Evolutionary conservation across 2,888 invertebrate species (phyloP).

Genomic region (Muschampia plurimacula): DNA sequence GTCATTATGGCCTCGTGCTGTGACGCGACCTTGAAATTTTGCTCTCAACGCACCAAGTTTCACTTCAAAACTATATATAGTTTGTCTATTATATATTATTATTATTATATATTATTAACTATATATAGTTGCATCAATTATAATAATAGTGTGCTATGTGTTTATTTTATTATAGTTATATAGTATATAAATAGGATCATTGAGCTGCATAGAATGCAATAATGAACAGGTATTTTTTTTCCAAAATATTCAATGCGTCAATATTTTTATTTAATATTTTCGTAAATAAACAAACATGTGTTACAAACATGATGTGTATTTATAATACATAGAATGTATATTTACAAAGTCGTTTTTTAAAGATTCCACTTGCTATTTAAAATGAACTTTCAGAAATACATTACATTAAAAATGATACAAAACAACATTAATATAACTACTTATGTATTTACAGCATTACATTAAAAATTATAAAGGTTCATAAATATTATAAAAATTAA

Average conservation of each 20-base stretch:
- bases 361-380: conserved; percentile 30
- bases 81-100: too few species aligned
- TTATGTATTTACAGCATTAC: conserved; percentile 37
- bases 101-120: too few species aligned
- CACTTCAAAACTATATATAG: too few species aligned
- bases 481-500: conserved; percentile 36
- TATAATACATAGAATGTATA: conserved; percentile 46
- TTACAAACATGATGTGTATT: conserved; percentile 46
- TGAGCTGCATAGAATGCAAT: too few species aligned
- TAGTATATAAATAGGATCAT: too few species aligned
- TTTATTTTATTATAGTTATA: too few species aligned
- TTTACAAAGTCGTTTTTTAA: conserved; percentile 43
- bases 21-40: too few species aligned
- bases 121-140: too few species aligned
- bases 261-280: conserved; percentile 11
- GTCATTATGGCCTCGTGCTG: too few species aligned
- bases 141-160: too few species aligned
- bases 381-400: conserved; percentile 22
- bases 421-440: conserved; percentile 26
- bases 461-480: conserved; percentile 28
- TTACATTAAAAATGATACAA: conserved; percentile 22
- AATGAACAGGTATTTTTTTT: too few species aligned
- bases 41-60: too few species aligned
- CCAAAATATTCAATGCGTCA: background rate
- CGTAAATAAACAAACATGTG: conserved; percentile 41